These are phyloP conservation scores for Tipula helvola DNA, from an alignment of 2,888 invertebrate species.

Conservation along the genomic window DNA sequence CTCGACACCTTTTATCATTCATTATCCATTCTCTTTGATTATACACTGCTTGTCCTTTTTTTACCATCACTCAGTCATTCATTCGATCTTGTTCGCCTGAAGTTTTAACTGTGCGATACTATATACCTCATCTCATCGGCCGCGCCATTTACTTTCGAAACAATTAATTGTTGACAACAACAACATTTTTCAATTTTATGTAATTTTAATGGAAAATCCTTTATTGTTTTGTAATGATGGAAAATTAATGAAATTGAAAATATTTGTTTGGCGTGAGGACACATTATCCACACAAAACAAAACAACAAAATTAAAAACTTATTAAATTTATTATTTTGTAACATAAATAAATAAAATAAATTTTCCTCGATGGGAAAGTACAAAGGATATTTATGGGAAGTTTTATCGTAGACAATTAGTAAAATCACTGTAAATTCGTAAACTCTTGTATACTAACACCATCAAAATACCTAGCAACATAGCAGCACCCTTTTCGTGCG, in stretches of 20 bases:
- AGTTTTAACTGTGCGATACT: too few relatives aligned
- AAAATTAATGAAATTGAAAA: not conserved
- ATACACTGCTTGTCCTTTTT: not conserved
- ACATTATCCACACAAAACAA: not conserved
- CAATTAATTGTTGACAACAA: not conserved
- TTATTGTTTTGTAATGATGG: not conserved
- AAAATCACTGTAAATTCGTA: not conserved
- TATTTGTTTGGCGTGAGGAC: not conserved
- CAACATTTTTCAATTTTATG: not conserved
- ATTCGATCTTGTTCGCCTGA: too few relatives aligned
- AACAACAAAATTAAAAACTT: not conserved
- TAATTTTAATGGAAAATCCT: not conserved
- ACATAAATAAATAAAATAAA: not conserved
- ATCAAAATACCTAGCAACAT: not conserved
- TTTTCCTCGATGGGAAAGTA: not conserved
- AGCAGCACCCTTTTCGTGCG: not conserved
- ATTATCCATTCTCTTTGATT: not conserved
- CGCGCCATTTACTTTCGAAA: not conserved
- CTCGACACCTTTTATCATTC: not conserved
- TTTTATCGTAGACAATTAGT: not conserved
- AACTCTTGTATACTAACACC: not conserved
- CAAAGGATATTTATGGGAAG: not conserved
- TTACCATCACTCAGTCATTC: too few relatives aligned
- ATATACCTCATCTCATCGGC: not conserved
- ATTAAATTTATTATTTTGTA: not conserved